phyloP scores from a whole-genome alignment of 2,113 vertebrate genomes.

The Casuarius casuarius region DNA sequence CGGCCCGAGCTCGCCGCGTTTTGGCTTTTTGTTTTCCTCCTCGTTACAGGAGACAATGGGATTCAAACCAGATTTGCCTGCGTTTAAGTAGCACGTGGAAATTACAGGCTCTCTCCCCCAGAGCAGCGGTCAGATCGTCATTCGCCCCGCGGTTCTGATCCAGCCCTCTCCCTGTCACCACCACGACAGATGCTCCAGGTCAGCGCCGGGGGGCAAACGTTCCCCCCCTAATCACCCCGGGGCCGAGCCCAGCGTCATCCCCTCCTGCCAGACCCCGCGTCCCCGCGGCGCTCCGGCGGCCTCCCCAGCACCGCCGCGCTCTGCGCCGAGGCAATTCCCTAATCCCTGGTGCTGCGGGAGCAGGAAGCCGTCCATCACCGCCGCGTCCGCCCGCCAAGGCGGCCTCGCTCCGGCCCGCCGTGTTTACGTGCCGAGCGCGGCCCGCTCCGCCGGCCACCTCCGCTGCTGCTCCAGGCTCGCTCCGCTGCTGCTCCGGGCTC shows the following conservation, averaged over 20 bases:
- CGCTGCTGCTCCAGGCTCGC: too few relatives aligned
- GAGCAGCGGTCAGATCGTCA: not conserved
- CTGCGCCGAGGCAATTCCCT: conserved; percentile 6
- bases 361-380: conserved; percentile 67
- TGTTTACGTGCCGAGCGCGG: not conserved
- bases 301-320: not conserved
- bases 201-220: not conserved
- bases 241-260: not conserved
- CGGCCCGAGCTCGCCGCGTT: not conserved
- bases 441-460: not conserved
- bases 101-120: not conserved
- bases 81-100: conserved; percentile 21
- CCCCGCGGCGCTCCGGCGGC: not conserved
- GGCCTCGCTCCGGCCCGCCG: not conserved
- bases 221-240: fast-evolving
- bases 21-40: too few relatives aligned
- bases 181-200: not conserved
- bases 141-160: not conserved
- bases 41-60: not conserved
- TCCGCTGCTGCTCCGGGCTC: too few relatives aligned
- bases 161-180: not conserved
- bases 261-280: not conserved
- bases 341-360: not conserved
- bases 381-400: conserved; percentile 33
- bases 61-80: not conserved